Percentiles rank a stretch among this genome's conserved stretches.
Evolutionary conservation across 1,140 invertebrate species (phyloP).

Genomic region (Musca vetustissima): DNA sequence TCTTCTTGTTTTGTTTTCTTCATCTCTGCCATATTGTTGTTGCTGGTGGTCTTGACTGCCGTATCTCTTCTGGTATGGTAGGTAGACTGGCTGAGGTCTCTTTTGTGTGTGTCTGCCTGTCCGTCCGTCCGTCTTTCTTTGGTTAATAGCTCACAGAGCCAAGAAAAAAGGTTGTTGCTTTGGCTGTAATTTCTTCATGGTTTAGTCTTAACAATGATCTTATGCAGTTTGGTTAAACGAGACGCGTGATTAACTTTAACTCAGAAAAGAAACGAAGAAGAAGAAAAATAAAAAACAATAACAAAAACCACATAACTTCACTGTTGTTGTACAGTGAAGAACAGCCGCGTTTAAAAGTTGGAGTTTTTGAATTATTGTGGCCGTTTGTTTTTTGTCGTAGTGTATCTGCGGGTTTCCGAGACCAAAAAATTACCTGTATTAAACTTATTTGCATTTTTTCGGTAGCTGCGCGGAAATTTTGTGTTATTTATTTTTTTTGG

Average conservation of each 20-base stretch:
- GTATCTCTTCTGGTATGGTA: not conserved
- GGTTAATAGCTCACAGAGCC: not conserved
- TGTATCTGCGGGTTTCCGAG: no score
- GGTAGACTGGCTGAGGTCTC: not conserved
- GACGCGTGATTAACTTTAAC: not conserved
- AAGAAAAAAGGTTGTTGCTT: constrained; percentile 13
- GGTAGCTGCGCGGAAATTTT: not conserved
- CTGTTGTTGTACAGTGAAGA: no score
- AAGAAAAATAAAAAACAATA: not conserved
- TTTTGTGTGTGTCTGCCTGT: no score
- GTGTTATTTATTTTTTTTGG: not conserved
- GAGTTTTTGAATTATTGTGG: not conserved
- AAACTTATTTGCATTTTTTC: constrained; percentile 1
- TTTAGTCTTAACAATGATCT: constrained; percentile 22
- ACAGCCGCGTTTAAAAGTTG: not conserved
- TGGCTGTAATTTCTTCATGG: not conserved
- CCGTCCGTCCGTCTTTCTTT: no score
- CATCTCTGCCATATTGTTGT: no score
- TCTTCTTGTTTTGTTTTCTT: no score
- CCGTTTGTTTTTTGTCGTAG: constrained; percentile 3
- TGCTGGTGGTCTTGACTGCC: no score
- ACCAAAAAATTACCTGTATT: not conserved
- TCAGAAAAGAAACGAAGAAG: not conserved
- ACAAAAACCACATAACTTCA: not conserved
- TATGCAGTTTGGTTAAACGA: constrained; percentile 18